Conservation (phyloP, 2,888 invertebrate species). For the Plebejus anna region DNA sequence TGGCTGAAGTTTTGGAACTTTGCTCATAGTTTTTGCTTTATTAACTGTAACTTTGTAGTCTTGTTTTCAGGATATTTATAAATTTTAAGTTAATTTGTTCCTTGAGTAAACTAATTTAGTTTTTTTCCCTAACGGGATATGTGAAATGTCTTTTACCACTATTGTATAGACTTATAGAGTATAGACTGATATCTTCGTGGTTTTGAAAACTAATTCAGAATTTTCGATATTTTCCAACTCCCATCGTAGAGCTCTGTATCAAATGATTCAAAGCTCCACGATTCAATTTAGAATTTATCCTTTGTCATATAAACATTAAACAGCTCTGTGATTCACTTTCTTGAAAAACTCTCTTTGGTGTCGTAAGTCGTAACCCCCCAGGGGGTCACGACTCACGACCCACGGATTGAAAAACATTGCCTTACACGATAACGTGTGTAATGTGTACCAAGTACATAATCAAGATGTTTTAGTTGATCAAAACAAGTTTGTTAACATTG, state of each 20-base stretch:
- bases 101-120: neutral
- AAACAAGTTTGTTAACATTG: neutral
- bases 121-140: neutral
- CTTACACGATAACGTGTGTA: too few relatives aligned
- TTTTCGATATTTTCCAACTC: neutral
- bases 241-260: too few relatives aligned
- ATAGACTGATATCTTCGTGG: neutral
- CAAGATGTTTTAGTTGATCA: neutral
- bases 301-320: too few relatives aligned
- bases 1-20: neutral
- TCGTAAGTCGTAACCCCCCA: too few relatives aligned
- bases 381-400: neutral
- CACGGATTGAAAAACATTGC: too few relatives aligned
- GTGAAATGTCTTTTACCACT: too few relatives aligned
- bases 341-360: too few relatives aligned
- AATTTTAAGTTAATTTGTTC: conserved; percentile 3
- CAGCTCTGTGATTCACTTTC: too few relatives aligned
- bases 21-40: neutral
- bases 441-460: too few relatives aligned
- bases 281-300: too few relatives aligned
- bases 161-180: neutral
- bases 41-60: neutral
- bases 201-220: neutral
- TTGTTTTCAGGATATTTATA: neutral
- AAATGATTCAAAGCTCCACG: too few relatives aligned